Evolutionary conservation across 2,113 vertebrate species (phyloP), one percentile per base, ranked within the genome.

Genomic region (Caranx ignobilis): DNA sequence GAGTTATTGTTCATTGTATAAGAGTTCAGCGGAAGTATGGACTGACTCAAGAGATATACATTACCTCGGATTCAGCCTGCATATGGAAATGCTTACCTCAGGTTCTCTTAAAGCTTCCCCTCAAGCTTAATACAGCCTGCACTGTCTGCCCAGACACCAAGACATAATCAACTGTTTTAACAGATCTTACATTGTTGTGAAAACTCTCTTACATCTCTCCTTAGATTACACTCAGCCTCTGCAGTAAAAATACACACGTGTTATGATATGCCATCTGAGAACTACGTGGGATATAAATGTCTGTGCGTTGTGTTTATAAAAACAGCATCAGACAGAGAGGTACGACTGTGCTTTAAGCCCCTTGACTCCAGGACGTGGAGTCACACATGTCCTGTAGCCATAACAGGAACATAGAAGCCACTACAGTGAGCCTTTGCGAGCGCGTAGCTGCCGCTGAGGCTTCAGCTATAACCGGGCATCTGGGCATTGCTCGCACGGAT

Each of bases 11-110:
- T 93, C 91, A 92, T 91, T 94, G 91, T 93, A n/a, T 82, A 82
- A 85, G 87, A 91, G 82, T 89, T 88, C 83, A 91, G 79, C 83
- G 88, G 92, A 94, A 91, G 92, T 87, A 90, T 81, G 81, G 75
- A 83, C 81, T 82, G 87, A 88, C 89, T 88, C 84, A 89, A 86
- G 88, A 87, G 89, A 92, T 92, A 91, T 91, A 89, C 91, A 91
- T 92, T 93, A 93, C 90, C 88, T 69, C 48, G 75, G 81, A 93
- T 92, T 90, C 83, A 77, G 90, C 69, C 88, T 90, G 85, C 93
- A 95, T 94, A 94, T 94, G 94, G 94, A 94, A 95, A 85, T 90
- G 90, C 92, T 95, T 95, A 94, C 79, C 88, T 82, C 86, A 83
- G 86, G 77, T 83, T 83, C 88, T 85, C 70, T 87, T 84, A 89